Conservation (phyloP, 2,113 vertebrate species). For the Pontoporia blainvillei region DNA sequence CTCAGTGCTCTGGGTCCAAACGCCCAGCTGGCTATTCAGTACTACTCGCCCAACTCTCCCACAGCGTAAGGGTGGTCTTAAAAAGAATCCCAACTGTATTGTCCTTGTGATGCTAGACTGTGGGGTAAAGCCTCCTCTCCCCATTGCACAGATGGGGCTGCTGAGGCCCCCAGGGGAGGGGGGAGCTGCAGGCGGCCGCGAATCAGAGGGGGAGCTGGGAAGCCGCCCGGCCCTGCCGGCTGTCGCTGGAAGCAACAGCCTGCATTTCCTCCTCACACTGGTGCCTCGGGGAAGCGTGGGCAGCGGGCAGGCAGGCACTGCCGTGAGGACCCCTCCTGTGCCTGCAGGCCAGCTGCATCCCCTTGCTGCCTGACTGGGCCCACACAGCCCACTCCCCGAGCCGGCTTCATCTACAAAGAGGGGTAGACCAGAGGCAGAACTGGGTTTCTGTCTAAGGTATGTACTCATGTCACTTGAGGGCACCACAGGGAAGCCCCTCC, state of each 20-base stretch:
- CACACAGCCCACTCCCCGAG: neutral
- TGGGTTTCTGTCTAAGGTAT: neutral
- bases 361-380: conserved; percentile 32
- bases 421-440: neutral
- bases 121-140: conserved; percentile 54
- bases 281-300: conserved; percentile 72
- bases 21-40: neutral
- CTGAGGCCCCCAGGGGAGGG: conserved; percentile 69
- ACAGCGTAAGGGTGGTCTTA: neutral
- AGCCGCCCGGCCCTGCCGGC: conserved; percentile 72
- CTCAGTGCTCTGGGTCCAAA: neutral
- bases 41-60: neutral
- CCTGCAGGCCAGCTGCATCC: conserved; percentile 40
- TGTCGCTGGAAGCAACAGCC: conserved; percentile 75
- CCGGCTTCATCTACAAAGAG: neutral
- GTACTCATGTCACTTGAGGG: neutral
- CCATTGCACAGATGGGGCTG: conserved; percentile 78
- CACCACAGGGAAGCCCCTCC: neutral
- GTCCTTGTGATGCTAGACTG: neutral
- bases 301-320: conserved; percentile 46
- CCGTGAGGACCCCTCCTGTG: conserved; percentile 65
- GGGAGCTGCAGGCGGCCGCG: conserved; percentile 62
- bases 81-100: neutral
- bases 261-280: conserved; percentile 70
- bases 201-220: conserved; percentile 77